Conservation (phyloP, 2,113 vertebrate genomes). For the Henicopernis longicauda region DNA sequence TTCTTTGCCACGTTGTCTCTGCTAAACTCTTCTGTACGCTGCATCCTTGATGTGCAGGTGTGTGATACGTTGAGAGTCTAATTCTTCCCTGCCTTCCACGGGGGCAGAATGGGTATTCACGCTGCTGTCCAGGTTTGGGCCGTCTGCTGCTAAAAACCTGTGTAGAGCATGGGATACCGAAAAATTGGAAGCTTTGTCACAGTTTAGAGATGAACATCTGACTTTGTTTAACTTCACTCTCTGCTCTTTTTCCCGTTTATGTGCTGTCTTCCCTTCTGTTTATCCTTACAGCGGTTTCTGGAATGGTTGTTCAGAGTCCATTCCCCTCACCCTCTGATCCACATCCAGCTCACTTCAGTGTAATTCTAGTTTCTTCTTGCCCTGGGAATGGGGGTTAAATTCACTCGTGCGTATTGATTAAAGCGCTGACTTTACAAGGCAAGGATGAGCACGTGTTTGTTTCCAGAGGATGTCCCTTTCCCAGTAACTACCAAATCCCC, state of each 20-base stretch:
- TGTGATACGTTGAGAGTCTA: neutral
- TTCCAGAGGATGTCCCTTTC: neutral
- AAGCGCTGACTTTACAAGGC: neutral
- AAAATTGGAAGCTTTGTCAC: neutral
- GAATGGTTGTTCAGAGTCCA: neutral
- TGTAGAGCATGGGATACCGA: neutral
- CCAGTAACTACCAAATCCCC: neutral
- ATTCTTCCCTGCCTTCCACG: neutral
- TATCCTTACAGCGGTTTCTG: neutral
- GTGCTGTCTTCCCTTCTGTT: neutral
- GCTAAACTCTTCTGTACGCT: neutral
- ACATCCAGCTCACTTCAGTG: neutral
- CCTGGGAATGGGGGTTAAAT: neutral
- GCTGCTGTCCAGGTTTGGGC: neutral
- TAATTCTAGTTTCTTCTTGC: neutral
- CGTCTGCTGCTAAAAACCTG: neutral
- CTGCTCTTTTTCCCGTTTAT: neutral
- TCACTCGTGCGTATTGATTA: neutral
- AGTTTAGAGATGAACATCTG: neutral
- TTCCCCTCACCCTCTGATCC: neutral
- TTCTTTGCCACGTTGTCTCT: neutral
- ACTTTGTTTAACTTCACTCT: neutral
- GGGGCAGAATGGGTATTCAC: neutral
- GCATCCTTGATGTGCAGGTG: neutral
- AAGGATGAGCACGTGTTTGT: neutral